Evolutionary conservation across 1,140 invertebrate genomes (phyloP), one percentile per base, ranked within the genome.

Genomic region (Drosophila bipectinata): DNA sequence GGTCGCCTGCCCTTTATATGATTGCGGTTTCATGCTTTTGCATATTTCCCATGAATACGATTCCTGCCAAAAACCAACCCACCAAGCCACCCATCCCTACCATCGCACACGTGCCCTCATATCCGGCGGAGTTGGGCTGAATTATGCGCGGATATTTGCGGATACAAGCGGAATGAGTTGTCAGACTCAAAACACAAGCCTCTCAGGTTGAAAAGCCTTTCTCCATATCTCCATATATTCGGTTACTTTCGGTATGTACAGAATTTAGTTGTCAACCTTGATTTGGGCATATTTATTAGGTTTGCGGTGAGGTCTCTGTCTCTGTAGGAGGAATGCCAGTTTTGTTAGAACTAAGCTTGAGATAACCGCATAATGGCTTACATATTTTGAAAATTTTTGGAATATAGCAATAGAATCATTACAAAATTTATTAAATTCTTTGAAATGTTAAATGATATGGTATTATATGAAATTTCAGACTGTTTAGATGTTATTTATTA

Each of bases 21-120:
- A 76, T 80, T 75, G 51, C 59, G 77, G 62, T 63, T 59, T 53
- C 56, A 58, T 57, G 77, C 72, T 78, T 81, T 85, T 81, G 78
- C 81, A 85, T 81, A 85, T 73, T 63, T 63, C 37, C 51, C 71
- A 73, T 73, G 71, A 73, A 73, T 73, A 73, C 71, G 26, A 69
- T 69, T 71, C 56, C 47, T 51, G 26, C 63, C 34, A 34, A 41
- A 49, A 57, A 18, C 55, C 55, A 18, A 21, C 21, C 21, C 21
- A 21, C 21, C 21, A 21, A 2, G 2, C 21, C 21, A 1, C 21
- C 21, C 2, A 21, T 21, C 21, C 30, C 21, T 30, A 48, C 58
- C 14, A 45, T 7, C 21, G 12, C 30, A 30, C 26, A 28, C 21
- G 4, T 47, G 9, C 44, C 15, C 8, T 1, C 59, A 45, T 28